Evolutionary conservation across 1,140 invertebrate genomes (phyloP).

Genomic region (Musca vetustissima): DNA sequence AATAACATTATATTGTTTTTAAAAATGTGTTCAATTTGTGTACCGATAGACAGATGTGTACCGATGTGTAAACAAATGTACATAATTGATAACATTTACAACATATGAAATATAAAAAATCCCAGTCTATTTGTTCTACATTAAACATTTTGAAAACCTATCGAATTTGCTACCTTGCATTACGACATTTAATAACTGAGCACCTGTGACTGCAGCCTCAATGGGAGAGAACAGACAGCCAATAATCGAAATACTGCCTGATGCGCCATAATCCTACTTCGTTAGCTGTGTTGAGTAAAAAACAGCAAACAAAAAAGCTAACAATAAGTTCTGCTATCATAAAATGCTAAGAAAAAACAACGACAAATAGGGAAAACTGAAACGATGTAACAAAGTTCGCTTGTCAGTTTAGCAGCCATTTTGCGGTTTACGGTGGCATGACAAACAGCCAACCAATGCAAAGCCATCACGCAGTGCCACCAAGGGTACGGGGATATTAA

Average conservation of each 20-base stretch:
- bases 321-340: no score
- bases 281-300: conserved; percentile 7
- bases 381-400: conserved; percentile 53
- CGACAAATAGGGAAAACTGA: background rate
- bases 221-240: background rate
- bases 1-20: no score
- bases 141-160: no score
- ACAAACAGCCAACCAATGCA: conserved; percentile 1
- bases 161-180: no score
- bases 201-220: conserved; percentile 21
- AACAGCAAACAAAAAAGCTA: background rate
- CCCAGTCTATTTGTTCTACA: no score
- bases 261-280: conserved; percentile 20
- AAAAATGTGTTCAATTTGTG: no score
- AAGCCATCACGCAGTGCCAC: background rate
- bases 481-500: background rate
- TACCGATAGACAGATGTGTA: no score
- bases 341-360: conserved; percentile 1
- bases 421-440: conserved; percentile 46
- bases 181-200: background rate
- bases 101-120: no score
- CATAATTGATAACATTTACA: no score
- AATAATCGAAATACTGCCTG: conserved; percentile 21
- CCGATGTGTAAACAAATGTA: no score
- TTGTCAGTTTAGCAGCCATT: conserved; percentile 57